These are phyloP conservation scores for Drosophila fulvimacula DNA, from an alignment of 2,888 invertebrate genomes.

Conservation along the genomic window DNA sequence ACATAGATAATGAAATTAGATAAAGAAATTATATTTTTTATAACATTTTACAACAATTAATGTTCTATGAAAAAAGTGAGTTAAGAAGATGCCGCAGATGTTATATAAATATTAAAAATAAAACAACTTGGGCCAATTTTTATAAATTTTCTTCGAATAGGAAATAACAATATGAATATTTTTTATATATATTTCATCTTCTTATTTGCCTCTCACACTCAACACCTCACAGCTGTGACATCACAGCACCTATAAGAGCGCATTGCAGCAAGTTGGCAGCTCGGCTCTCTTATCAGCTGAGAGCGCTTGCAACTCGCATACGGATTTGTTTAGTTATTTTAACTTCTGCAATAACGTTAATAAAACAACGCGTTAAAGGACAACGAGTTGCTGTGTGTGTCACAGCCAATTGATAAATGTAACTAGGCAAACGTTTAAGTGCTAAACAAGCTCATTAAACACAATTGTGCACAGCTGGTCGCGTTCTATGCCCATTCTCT, in stretches of 20 bases:
- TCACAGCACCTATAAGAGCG: slow-evolving; percentile 17
- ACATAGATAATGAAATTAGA: neutral
- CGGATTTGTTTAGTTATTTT: slow-evolving; percentile 51
- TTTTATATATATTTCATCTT: neutral
- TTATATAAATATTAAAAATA: too few species aligned
- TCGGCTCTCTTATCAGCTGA: slow-evolving; percentile 49
- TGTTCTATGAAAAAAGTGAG: neutral
- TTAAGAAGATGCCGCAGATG: neutral
- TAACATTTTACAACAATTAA: neutral
- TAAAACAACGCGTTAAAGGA: neutral
- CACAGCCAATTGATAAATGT: neutral
- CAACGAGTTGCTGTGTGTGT: slow-evolving; percentile 5
- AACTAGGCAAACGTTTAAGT: slow-evolving; percentile 5
- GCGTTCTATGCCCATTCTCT: slow-evolving; percentile 18
- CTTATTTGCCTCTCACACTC: neutral
- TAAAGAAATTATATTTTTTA: neutral
- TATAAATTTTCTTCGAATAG: neutral
- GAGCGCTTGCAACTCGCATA: slow-evolving; percentile 39
- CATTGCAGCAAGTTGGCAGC: slow-evolving; percentile 46
- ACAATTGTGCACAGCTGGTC: slow-evolving; percentile 15
- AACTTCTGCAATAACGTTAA: slow-evolving; percentile 19
- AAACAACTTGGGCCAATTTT: too few species aligned
- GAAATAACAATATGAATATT: too few species aligned
- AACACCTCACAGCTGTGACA: slow-evolving; percentile 23
- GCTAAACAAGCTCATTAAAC: neutral